These are phyloP conservation scores for Lathamus discolor DNA, from an alignment of 2,113 vertebrate genomes.

Conservation along the genomic window DNA sequence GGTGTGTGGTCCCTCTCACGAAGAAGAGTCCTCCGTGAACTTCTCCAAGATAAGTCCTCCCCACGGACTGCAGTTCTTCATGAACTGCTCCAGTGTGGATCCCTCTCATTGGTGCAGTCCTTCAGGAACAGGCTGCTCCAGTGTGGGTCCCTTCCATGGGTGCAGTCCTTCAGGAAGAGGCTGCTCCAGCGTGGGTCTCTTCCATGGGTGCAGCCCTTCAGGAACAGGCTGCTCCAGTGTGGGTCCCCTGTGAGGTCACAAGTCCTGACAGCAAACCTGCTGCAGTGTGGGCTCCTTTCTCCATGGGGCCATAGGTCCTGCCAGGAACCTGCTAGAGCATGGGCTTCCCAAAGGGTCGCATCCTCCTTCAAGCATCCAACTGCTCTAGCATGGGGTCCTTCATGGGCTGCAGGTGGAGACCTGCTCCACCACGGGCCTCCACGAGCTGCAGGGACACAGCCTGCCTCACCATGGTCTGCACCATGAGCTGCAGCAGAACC, in stretches of 20 bases:
- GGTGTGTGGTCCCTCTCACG: not conserved
- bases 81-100: not conserved
- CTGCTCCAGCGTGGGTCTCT: not conserved
- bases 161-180: no score
- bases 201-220: no score
- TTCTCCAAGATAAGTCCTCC: not conserved
- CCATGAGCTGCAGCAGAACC: not conserved
- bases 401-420: not conserved
- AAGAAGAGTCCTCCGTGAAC: not conserved
- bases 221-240: not conserved
- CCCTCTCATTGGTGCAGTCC: not conserved
- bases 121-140: not conserved
- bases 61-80: not conserved
- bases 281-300: not conserved
- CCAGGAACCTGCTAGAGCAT: not conserved
- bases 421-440: not conserved
- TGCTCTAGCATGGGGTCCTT: not conserved
- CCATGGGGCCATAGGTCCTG: not conserved
- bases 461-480: not conserved
- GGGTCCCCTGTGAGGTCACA: not conserved
- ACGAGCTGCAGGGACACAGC: not conserved
- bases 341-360: not conserved
- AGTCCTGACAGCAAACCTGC: not conserved
- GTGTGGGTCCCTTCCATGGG: not conserved
- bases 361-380: not conserved